Conservation (phyloP, 2,797 vertebrate species). For the Betta splendens region DNA sequence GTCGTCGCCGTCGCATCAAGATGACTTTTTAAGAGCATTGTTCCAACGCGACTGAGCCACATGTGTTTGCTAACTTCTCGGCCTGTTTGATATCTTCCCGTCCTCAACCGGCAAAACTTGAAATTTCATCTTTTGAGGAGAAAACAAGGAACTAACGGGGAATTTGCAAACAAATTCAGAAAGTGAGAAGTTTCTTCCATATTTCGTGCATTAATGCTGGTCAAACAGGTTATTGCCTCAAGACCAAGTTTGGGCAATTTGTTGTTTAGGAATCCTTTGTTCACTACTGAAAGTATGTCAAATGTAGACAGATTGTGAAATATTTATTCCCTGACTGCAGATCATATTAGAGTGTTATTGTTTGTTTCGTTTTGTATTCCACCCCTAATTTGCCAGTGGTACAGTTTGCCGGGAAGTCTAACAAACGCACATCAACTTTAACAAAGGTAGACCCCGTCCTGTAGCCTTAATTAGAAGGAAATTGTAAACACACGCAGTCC, state of each 20-base stretch:
- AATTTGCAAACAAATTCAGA: constrained; percentile 59
- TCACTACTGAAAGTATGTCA: constrained; percentile 79
- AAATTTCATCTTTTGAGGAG: constrained; percentile 31
- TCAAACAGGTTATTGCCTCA: constrained; percentile 69
- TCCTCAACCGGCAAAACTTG: constrained; percentile 35
- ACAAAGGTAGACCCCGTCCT: constrained; percentile 78
- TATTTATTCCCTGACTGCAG: constrained; percentile 82
- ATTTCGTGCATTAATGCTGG: constrained; percentile 68
- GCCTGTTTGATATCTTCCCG: constrained; percentile 52
- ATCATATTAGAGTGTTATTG: constrained; percentile 82
- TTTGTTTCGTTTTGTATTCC: constrained; percentile 82
- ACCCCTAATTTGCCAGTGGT: constrained; percentile 79
- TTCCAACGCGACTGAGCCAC: constrained; percentile 32
- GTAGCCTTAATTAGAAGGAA: constrained; percentile 83
- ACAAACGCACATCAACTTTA: constrained; percentile 80
- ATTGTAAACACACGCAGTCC: constrained; percentile 80
- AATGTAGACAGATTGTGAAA: constrained; percentile 83
- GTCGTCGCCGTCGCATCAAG: constrained; percentile 26
- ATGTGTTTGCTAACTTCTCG: constrained; percentile 37
- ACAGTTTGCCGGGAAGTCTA: constrained; percentile 75
- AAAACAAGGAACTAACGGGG: constrained; percentile 31
- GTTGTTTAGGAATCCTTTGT: constrained; percentile 78
- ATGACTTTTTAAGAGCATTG: constrained; percentile 25
- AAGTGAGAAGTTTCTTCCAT: constrained; percentile 33
- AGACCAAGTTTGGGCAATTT: constrained; percentile 74